These are phyloP conservation scores for Opisthocomus hoazin DNA, from an alignment of 2,113 vertebrate species.

Conservation along the genomic window DNA sequence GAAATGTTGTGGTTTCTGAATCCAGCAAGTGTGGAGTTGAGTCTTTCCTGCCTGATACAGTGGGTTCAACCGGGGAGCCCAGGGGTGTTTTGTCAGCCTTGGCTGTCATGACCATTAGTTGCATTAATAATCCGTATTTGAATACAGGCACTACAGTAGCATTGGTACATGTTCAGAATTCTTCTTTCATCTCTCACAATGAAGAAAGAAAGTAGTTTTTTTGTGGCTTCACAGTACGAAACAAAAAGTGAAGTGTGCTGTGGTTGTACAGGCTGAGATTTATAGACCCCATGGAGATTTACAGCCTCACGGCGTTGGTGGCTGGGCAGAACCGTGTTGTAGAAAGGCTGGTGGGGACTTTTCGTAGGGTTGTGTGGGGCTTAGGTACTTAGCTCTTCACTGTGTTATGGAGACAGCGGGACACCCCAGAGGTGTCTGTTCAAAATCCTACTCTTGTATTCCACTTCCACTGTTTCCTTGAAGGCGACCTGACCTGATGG, in stretches of 20 bases:
- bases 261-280: background rate
- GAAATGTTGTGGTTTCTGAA: background rate
- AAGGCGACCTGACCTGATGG: background rate
- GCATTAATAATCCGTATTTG: background rate
- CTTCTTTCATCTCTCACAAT: background rate
- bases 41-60: background rate
- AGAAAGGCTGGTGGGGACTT: background rate
- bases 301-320: background rate
- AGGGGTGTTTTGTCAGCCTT: background rate
- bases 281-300: background rate
- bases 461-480: background rate
- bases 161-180: background rate
- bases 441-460: background rate
- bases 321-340: background rate
- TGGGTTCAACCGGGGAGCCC: rapidly evolving
- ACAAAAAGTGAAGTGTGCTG: background rate
- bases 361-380: background rate
- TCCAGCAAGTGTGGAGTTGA: background rate
- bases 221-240: background rate
- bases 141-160: background rate
- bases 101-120: background rate
- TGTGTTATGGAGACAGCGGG: background rate
- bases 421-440: background rate
- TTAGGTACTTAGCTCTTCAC: background rate
- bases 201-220: background rate